Evolutionary conservation across 1,140 invertebrate species (phyloP).

Genomic region (Diabrotica virgifera): DNA sequence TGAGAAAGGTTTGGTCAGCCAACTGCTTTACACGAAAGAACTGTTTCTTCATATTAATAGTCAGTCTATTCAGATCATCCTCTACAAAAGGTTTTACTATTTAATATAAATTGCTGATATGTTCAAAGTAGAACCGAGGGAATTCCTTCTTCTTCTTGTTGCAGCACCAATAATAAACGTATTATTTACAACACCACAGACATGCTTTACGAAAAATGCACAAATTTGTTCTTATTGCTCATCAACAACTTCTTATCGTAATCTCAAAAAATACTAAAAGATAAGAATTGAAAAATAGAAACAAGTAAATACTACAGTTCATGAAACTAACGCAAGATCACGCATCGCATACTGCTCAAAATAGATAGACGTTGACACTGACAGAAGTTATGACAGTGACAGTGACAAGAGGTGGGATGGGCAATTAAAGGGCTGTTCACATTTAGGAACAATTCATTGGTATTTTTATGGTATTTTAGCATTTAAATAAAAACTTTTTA

Average conservation of each 20-base stretch:
- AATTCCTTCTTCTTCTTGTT: background rate
- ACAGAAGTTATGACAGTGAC: background rate
- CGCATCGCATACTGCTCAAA: background rate
- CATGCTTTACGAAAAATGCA: background rate
- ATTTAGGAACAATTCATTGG: too few relatives aligned
- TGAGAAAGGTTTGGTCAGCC: slow-evolving; percentile 84
- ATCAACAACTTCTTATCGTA: background rate
- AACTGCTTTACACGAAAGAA: slow-evolving; percentile 85
- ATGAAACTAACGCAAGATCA: background rate
- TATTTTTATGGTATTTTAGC: too few relatives aligned
- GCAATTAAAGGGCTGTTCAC: too few relatives aligned
- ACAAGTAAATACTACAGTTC: background rate
- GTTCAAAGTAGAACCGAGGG: background rate
- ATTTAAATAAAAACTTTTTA: too few relatives aligned
- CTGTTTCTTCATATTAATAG: slow-evolving; percentile 74
- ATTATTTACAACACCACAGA: background rate
- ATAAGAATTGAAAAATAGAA: slow-evolving; percentile 1
- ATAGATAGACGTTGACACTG: background rate
- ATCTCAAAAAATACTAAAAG: background rate
- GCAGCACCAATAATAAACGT: background rate
- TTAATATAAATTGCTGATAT: background rate
- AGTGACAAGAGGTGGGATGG: background rate
- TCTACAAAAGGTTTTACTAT: background rate
- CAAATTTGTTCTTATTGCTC: background rate
- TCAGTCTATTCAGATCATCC: background rate